Percentiles rank a stretch among this genome's conserved stretches.
These are phyloP conservation scores for Amphiprion percula DNA, from an alignment of 2,113 vertebrate genomes.

Conservation along the genomic window DNA sequence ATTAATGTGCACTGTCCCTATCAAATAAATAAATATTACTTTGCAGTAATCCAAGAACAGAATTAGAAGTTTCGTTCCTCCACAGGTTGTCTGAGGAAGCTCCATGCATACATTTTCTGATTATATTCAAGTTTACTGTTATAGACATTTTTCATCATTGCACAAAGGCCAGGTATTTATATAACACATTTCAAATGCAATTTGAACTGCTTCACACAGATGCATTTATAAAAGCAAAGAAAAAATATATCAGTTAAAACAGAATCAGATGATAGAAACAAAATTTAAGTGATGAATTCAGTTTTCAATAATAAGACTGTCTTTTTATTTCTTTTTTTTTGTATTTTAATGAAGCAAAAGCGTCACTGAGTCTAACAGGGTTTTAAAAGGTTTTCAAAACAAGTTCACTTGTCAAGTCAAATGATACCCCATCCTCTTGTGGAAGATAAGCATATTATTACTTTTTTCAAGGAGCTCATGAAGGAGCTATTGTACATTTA, in stretches of 20 bases:
- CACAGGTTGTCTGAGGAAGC: not conserved
- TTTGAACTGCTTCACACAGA: not conserved
- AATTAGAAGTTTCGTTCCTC: not conserved
- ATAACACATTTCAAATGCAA: not conserved
- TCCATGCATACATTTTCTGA: not conserved
- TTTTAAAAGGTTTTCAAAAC: no score
- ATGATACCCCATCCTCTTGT: no score
- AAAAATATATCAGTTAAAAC: not conserved
- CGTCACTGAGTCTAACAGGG: no score
- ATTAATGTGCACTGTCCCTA: no score
- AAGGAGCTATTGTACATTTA: no score
- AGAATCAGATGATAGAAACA: not conserved
- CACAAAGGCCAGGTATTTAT: not conserved
- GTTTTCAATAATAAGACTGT: no score
- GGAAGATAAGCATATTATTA: no score
- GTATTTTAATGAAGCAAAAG: no score
- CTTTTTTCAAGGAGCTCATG: no score
- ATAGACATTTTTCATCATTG: not conserved
- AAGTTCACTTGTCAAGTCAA: no score
- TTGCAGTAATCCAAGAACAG: slow-evolving; percentile 7
- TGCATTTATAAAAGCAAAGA: not conserved
- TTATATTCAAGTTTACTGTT: not conserved
- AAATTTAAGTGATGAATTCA: not conserved
- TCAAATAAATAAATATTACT: no score
- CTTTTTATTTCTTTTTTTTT: no score